Evolutionary conservation across 2,113 vertebrate genomes (phyloP).

Genomic region (Peucedramus taeniatus): DNA sequence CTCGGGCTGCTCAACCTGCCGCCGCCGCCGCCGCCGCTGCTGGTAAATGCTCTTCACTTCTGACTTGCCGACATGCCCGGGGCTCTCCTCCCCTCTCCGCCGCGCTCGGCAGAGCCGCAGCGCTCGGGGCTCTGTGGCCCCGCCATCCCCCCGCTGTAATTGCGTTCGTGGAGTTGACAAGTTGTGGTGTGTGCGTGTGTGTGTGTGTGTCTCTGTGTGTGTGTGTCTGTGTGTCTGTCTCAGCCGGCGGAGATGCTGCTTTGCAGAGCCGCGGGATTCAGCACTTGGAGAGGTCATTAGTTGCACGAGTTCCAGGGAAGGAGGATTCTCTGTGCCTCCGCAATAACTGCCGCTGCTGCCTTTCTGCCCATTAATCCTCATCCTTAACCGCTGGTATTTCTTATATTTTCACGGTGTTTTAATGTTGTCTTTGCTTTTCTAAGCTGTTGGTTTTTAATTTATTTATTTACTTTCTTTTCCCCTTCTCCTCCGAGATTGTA

Average conservation of each 20-base stretch:
- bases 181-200: constrained; percentile 7
- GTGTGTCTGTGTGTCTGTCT: not conserved
- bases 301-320: constrained; percentile 63
- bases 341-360: constrained; percentile 55
- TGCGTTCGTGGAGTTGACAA: constrained; percentile 65
- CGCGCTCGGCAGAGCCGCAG: constrained; percentile 58
- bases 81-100: constrained; percentile 26
- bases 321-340: constrained; percentile 49
- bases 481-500: not conserved
- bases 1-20: constrained; percentile 71
- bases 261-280: constrained; percentile 42
- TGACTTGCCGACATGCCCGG: constrained; percentile 56
- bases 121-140: not conserved
- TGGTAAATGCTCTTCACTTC: constrained; percentile 76
- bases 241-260: not conserved
- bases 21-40: constrained; percentile 1
- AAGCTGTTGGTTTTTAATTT: not conserved
- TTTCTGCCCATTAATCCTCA: constrained; percentile 26
- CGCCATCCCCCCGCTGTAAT: not conserved
- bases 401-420: constrained; percentile 19
- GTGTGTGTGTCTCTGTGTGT: not conserved
- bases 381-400: constrained; percentile 39
- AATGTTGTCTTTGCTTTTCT: constrained; percentile 23
- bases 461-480: not conserved
- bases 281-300: constrained; percentile 74